Percentiles rank a stretch among this genome's conserved stretches.
Evolutionary conservation across 2,797 vertebrate genomes (phyloP).

Genomic region (Amblyopsis hoosieri): DNA sequence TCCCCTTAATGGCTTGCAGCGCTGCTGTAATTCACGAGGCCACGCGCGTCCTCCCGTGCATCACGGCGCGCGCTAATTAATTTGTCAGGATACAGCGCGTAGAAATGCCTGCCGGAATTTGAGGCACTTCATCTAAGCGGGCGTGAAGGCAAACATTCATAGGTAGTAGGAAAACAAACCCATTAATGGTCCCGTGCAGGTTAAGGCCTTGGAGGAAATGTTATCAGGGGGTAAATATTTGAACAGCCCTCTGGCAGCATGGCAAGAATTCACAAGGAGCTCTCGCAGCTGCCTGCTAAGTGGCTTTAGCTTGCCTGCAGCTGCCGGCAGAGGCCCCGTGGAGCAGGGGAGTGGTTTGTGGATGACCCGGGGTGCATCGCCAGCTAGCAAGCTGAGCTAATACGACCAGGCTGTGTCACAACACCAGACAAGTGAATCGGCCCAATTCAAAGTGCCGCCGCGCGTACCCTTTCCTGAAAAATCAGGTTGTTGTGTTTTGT

Average conservation of each 20-base stretch:
- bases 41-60: conserved; percentile 34
- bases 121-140: conserved; percentile 62
- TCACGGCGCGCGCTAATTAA: conserved; percentile 57
- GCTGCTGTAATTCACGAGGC: conserved; percentile 33
- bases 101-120: conserved; percentile 45
- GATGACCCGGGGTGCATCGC: neutral
- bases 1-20: conserved; percentile 52
- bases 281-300: conserved; percentile 51
- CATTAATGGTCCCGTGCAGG: conserved; percentile 57
- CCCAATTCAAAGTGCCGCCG: no score
- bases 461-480: no score
- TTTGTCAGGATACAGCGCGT: conserved; percentile 58
- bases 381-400: no score
- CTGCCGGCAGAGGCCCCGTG: neutral
- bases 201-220: conserved; percentile 60
- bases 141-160: conserved; percentile 67
- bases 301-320: conserved; percentile 39
- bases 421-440: no score
- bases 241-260: conserved; percentile 67
- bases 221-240: conserved; percentile 79
- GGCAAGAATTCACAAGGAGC: conserved; percentile 56
- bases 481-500: no score
- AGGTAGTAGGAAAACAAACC: conserved; percentile 71
- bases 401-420: no score
- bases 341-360: neutral